A percentile compares a stretch with the other conserved stretches of the same genome.
phyloP scores from a whole-genome alignment of 2,113 vertebrate species.

The Corydoras maculifer region DNA sequence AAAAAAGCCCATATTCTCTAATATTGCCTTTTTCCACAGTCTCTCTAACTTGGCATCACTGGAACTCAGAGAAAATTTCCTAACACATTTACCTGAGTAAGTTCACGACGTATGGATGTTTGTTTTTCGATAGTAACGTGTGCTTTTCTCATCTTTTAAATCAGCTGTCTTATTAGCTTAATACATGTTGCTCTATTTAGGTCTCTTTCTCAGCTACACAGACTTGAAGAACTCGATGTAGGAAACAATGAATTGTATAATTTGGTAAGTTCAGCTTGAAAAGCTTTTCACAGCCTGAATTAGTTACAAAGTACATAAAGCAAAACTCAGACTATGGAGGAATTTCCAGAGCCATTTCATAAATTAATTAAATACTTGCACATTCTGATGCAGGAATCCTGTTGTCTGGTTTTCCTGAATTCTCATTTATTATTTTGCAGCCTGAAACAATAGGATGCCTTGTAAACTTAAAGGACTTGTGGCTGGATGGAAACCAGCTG shows the following conservation, averaged over 20 bases:
- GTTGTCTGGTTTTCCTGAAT: conserved; percentile 15
- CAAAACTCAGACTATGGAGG: neutral
- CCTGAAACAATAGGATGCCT: conserved; percentile 93
- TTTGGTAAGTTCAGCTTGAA: conserved; percentile 72
- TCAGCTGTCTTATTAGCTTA: neutral
- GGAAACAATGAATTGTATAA: conserved; percentile 94
- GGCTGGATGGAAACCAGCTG: conserved; percentile 97
- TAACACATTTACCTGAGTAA: conserved; percentile 96
- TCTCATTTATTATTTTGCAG: conserved; percentile 58
- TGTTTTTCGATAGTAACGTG: neutral
- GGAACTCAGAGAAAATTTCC: conserved; percentile 93
- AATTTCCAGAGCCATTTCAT: neutral
- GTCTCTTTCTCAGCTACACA: conserved; percentile 83
- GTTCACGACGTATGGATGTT: conserved; percentile 47
- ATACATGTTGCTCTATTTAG: conserved; percentile 55
- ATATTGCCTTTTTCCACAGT: conserved; percentile 60
- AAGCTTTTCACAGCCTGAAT: neutral
- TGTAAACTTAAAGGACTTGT: conserved; percentile 90
- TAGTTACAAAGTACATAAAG: neutral
- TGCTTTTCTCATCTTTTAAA: neutral
- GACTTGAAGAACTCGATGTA: conserved; percentile 93
- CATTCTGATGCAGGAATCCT: conserved; percentile 17
- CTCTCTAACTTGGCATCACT: conserved; percentile 91
- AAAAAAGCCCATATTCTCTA: neutral
- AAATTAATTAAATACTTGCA: neutral